phyloP scores from a whole-genome alignment of 2,888 invertebrate genomes.

The Dolichomitus sp. region DNA sequence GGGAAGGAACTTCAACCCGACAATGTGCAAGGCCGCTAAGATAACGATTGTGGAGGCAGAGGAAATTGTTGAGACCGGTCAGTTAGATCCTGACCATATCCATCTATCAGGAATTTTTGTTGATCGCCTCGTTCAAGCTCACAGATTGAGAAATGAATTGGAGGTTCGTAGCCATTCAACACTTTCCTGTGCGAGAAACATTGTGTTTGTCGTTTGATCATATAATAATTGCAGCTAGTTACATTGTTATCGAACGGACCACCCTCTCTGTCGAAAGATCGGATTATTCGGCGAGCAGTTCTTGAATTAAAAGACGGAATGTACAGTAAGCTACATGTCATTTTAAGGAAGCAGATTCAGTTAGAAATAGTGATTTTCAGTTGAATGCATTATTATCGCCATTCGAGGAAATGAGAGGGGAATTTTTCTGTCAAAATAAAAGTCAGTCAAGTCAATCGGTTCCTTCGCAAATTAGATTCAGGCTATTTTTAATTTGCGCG shows the following conservation, averaged over 20 bases:
- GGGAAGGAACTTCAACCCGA: constrained; percentile 98
- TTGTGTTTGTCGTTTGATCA: background rate
- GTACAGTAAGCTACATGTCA: constrained; percentile 91
- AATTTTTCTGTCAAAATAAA: too few relatives aligned
- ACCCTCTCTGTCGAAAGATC: constrained; percentile 90
- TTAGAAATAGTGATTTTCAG: too few relatives aligned
- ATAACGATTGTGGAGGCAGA: constrained; percentile 98
- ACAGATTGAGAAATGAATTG: constrained; percentile 95
- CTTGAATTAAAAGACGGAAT: constrained; percentile 98
- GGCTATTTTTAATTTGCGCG: too few relatives aligned
- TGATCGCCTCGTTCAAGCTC: constrained; percentile 93
- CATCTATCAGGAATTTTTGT: constrained; percentile 98
- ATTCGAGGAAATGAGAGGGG: too few relatives aligned
- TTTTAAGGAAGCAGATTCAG: background rate
- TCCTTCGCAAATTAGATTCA: too few relatives aligned
- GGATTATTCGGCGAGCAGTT: constrained; percentile 97
- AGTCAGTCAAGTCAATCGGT: too few relatives aligned
- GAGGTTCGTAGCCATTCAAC: constrained; percentile 88
- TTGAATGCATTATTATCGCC: too few relatives aligned
- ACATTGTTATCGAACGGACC: too few relatives aligned
- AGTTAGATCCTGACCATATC: constrained; percentile 92
- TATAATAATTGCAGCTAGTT: background rate
- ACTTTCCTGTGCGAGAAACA: background rate
- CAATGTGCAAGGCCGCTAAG: constrained; percentile 97
- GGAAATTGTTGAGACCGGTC: constrained; percentile 96